Base-by-base conservation (phyloP, 2,888 invertebrate species). In the Drosophila putrida region DNA sequence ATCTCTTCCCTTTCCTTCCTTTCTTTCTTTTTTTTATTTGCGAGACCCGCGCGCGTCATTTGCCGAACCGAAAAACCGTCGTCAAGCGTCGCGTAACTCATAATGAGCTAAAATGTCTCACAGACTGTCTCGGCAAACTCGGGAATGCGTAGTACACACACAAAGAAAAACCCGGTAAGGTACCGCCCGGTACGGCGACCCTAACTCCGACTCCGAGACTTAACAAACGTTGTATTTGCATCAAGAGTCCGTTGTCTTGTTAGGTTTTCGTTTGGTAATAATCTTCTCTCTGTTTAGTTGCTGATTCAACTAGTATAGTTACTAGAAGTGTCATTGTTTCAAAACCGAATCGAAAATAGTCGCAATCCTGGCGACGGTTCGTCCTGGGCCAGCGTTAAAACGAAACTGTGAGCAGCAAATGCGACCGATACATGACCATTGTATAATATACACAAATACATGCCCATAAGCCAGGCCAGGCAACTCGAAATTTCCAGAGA, bases 361-460 rank as follows among this genome's bases (percentile, higher is more conserved):
- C 39, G 20, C 13, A 70, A 67, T 85, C 86, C 82, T 82, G 50
- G 39, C 49, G 20, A 57, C 62, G 66, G 36, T 76, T 88, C 74
- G 87, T 83, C 87, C 83, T 83, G 84, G 75, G 71, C 75, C 57
- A 83, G 73, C 67, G 80, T 73, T 70, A 13, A 77, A 77, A 62
- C 50, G 51, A 59, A 77, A 83, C 87, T 83, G 89, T 44, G 69
- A 68, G 50, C 62, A 59, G 68, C 43, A 57, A 78, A 66, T 63
- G 58, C 64, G 78, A 39, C 49, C 51, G 66, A 75, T 62, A 75
- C 80, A 71, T 73, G 67, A 64, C 55, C 64, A 71, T 60, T 67
- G 61, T 76, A 76, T 55, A 76, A 76, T 46, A 36, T 46, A 76
- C 43, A 35, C 27, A n/a, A n/a, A 58, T 62, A 59, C 67, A 66